Evolutionary conservation across 2,113 vertebrate genomes (phyloP).

Genomic region (Pantherophis guttatus): DNA sequence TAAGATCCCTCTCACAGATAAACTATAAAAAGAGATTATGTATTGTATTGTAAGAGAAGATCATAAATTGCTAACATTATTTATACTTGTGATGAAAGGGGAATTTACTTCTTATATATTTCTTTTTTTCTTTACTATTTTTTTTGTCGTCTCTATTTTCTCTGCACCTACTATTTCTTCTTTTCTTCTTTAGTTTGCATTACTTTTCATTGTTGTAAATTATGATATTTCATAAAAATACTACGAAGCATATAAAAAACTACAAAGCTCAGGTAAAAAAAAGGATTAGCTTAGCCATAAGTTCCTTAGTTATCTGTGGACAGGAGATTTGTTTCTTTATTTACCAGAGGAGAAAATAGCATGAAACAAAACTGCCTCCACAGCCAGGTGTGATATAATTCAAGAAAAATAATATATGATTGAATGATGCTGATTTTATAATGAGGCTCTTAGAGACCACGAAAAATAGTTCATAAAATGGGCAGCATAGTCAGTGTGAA

Average conservation of each 20-base stretch:
- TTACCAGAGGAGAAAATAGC: no score
- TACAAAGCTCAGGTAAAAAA: not conserved
- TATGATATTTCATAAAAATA: not conserved
- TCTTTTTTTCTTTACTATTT: not conserved
- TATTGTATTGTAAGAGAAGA: not conserved
- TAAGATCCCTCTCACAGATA: not conserved
- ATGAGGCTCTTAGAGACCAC: conserved; percentile 3
- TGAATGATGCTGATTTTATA: conserved; percentile 12
- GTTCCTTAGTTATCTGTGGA: not conserved
- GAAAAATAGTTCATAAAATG: not conserved
- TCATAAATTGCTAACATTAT: not conserved
- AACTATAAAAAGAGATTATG: not conserved
- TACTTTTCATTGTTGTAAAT: not conserved
- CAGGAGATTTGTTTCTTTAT: not conserved
- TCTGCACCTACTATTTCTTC: not conserved
- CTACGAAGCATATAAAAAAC: not conserved
- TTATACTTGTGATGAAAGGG: not conserved
- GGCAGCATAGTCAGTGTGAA: not conserved
- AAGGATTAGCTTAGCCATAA: not conserved
- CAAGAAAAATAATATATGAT: not conserved
- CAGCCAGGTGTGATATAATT: not conserved
- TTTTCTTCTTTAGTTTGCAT: not conserved
- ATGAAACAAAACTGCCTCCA: not conserved
- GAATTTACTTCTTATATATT: not conserved
- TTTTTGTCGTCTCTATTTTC: not conserved